Conservation (phyloP, 1,140 invertebrate genomes). For the Mya arenaria region DNA sequence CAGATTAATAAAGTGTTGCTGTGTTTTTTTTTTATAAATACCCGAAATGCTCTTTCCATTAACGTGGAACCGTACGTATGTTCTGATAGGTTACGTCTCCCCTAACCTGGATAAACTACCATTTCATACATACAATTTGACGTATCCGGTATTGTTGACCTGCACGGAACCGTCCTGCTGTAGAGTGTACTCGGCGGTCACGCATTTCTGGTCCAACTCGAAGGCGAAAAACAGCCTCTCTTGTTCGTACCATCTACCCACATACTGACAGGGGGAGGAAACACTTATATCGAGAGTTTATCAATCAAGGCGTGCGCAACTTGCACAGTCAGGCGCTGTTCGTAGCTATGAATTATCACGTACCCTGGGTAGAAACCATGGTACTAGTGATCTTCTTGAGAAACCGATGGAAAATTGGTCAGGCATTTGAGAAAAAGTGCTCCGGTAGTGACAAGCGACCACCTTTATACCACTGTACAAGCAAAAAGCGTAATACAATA, state of each 20-base stretch:
- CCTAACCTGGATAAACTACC: no score
- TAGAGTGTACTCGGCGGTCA: conserved; percentile 85
- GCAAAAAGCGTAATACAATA: no score
- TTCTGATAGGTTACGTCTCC: no score
- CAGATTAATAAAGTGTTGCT: no score
- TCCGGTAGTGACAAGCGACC: no score
- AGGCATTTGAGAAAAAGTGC: no score
- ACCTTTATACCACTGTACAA: no score
- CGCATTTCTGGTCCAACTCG: conserved; percentile 88
- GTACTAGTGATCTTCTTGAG: background rate
- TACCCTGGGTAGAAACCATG: background rate
- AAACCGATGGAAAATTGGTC: no score
- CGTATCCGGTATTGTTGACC: conserved; percentile 83
- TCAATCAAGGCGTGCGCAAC: background rate
- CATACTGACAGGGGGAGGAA: conserved; percentile 83
- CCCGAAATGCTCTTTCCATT: no score
- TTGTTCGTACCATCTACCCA: conserved; percentile 89
- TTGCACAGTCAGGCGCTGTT: background rate
- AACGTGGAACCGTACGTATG: no score
- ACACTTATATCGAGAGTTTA: background rate
- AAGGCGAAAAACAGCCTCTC: conserved; percentile 89
- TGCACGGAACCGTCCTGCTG: conserved; percentile 84
- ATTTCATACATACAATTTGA: background rate
- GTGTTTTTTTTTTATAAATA: no score
- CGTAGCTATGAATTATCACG: background rate